Conservation (phyloP, 2,113 vertebrate genomes). For the Hirundichthys speculiger region DNA sequence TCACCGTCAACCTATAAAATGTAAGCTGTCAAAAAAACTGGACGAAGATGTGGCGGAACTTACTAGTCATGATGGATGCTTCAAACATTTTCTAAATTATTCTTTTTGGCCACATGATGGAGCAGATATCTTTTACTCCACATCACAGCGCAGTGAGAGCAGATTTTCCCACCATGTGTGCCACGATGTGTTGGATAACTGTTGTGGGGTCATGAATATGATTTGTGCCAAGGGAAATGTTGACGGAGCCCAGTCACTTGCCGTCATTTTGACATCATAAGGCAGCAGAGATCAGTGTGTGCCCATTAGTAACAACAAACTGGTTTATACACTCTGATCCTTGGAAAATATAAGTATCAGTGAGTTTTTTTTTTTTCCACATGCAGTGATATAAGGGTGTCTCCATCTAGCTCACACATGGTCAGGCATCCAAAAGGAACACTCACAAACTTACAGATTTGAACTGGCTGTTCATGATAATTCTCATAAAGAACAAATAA, state of each 20-base stretch:
- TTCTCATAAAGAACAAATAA: no score
- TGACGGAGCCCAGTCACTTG: constrained; percentile 63
- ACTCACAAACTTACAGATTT: no score
- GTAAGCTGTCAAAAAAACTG: constrained; percentile 59
- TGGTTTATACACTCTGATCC: constrained; percentile 13
- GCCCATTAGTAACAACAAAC: constrained; percentile 25
- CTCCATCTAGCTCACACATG: not conserved
- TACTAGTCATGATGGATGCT: constrained; percentile 60
- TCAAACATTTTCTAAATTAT: constrained; percentile 49
- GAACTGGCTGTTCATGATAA: no score
- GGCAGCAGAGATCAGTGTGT: constrained; percentile 17
- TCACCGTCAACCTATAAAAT: constrained; percentile 58
- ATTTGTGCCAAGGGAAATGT: constrained; percentile 70
- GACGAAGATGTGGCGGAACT: constrained; percentile 30
- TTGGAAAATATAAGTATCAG: not conserved
- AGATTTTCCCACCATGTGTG: constrained; percentile 59
- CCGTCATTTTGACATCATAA: constrained; percentile 72
- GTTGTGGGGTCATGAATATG: constrained; percentile 44
- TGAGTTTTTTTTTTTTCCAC: not conserved
- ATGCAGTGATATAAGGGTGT: not conserved
- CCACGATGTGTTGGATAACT: constrained; percentile 58
- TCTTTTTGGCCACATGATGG: constrained; percentile 43
- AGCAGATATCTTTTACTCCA: constrained; percentile 36
- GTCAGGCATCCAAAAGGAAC: no score
- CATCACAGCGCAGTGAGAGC: constrained; percentile 54